Percentiles rank a stretch among this genome's conserved stretches.
These are phyloP conservation scores for Machaerirhynchus nigripectus DNA, from an alignment of 2,113 vertebrate genomes.

Conservation along the genomic window DNA sequence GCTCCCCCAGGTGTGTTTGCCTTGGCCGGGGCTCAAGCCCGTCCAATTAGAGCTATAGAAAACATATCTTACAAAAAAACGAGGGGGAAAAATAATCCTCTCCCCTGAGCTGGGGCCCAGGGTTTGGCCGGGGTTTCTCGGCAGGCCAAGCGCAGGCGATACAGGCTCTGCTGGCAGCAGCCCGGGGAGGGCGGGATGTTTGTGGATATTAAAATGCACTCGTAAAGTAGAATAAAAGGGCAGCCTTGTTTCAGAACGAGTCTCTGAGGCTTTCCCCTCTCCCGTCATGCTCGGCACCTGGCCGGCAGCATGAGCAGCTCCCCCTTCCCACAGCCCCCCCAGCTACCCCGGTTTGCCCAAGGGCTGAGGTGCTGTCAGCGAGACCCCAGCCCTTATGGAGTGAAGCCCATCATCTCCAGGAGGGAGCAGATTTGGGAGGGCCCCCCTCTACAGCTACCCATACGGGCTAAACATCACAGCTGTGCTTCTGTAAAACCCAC, in stretches of 20 bases:
- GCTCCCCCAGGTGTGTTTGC: conserved; percentile 57
- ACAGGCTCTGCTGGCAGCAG: conserved; percentile 21
- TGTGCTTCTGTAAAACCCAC: neutral
- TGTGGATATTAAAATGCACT: conserved; percentile 57
- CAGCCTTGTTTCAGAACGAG: conserved; percentile 55
- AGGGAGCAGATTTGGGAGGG: neutral
- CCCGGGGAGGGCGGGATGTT: neutral
- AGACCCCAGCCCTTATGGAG: accelerated
- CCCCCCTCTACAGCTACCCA: neutral
- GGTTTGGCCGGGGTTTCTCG: neutral
- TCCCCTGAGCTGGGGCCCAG: neutral
- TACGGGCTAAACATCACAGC: neutral
- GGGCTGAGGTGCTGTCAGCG: neutral
- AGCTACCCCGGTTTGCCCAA: neutral
- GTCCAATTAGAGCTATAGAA: conserved; percentile 48
- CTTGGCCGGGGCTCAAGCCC: neutral
- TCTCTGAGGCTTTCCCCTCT: conserved; percentile 19
- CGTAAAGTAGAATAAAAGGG: conserved; percentile 61
- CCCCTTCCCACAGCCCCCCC: neutral
- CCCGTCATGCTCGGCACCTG: conserved; percentile 44
- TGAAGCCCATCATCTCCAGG: neutral
- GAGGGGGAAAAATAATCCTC: neutral
- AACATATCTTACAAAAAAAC: neutral
- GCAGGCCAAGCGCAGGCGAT: conserved; percentile 7
- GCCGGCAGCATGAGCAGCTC: neutral